phyloP scores from a whole-genome alignment of 2,888 invertebrate genomes.

The Troides aeacus region DNA sequence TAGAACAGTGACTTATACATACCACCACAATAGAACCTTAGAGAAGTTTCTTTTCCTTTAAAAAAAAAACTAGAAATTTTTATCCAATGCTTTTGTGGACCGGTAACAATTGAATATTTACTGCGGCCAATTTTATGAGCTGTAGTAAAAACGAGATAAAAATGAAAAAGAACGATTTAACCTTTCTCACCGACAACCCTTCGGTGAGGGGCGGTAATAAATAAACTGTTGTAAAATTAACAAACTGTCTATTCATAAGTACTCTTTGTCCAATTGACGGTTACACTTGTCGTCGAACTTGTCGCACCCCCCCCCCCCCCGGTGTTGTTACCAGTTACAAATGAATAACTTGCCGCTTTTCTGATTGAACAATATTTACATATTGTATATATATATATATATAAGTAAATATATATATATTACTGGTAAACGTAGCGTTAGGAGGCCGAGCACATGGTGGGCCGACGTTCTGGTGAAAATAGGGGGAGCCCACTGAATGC shows the following conservation, averaged over 20 bases:
- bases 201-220: slow-evolving; percentile 33
- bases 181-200: slow-evolving; percentile 41
- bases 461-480: too few species aligned
- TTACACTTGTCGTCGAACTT: slow-evolving; percentile 30
- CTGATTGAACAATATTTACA: too few species aligned
- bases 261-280: neutral
- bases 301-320: too few species aligned
- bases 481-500: too few species aligned
- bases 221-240: slow-evolving; percentile 37
- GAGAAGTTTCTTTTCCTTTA: slow-evolving; percentile 8
- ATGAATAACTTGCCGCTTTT: too few species aligned
- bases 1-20: neutral
- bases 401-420: too few species aligned
- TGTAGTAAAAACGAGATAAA: slow-evolving; percentile 41
- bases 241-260: slow-evolving; percentile 25
- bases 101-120: slow-evolving; percentile 41
- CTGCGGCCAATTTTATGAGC: slow-evolving; percentile 38
- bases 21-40: slow-evolving; percentile 9
- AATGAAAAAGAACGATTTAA: slow-evolving; percentile 25
- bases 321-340: slow-evolving; percentile 4
- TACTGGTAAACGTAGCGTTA: too few species aligned
- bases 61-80: slow-evolving; percentile 29
- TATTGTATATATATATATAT: too few species aligned
- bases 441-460: too few species aligned
- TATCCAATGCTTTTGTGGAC: slow-evolving; percentile 37